Percentiles rank a stretch among this genome's conserved stretches.
Evolutionary conservation across 2,113 vertebrate species (phyloP).

Genomic region (Triplophysa dalaica): DNA sequence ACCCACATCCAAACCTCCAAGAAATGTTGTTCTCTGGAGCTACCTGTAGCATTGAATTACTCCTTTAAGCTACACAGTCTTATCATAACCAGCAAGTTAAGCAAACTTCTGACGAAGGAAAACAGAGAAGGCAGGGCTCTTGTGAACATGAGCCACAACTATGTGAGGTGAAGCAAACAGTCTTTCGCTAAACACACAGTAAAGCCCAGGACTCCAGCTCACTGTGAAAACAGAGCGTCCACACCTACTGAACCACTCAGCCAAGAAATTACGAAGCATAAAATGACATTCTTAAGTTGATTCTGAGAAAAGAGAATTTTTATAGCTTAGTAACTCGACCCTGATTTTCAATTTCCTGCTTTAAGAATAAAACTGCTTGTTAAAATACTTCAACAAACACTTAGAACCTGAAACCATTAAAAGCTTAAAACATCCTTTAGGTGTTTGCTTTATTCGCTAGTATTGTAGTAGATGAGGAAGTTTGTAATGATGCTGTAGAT

Average conservation of each 20-base stretch:
- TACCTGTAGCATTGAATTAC: not conserved
- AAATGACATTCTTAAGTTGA: not conserved
- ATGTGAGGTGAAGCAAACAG: slow-evolving; percentile 11
- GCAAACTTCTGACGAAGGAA: slow-evolving; percentile 44
- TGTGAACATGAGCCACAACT: slow-evolving; percentile 1
- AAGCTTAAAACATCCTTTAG: not conserved
- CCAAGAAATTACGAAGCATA: not conserved
- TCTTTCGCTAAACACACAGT: slow-evolving; percentile 18
- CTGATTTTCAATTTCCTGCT: slow-evolving; percentile 58
- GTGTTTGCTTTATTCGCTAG: too few relatives aligned
- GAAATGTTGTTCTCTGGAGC: not conserved
- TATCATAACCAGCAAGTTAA: slow-evolving; percentile 35
- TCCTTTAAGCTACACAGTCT: slow-evolving; percentile 26
- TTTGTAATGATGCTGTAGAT: not conserved
- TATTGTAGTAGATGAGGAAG: not conserved
- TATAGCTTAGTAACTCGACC: slow-evolving; percentile 34
- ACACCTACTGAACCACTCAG: slow-evolving; percentile 1
- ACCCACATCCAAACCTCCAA: not conserved
- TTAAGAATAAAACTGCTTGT: not conserved
- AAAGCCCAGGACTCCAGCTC: not conserved
- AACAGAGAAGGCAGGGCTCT: slow-evolving; percentile 33
- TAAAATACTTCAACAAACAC: not conserved
- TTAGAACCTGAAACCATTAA: not conserved
- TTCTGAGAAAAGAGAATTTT: not conserved
- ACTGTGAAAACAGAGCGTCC: not conserved